These are phyloP conservation scores for Osmoderma eremita DNA, from an alignment of 2,888 invertebrate species.

Conservation along the genomic window DNA sequence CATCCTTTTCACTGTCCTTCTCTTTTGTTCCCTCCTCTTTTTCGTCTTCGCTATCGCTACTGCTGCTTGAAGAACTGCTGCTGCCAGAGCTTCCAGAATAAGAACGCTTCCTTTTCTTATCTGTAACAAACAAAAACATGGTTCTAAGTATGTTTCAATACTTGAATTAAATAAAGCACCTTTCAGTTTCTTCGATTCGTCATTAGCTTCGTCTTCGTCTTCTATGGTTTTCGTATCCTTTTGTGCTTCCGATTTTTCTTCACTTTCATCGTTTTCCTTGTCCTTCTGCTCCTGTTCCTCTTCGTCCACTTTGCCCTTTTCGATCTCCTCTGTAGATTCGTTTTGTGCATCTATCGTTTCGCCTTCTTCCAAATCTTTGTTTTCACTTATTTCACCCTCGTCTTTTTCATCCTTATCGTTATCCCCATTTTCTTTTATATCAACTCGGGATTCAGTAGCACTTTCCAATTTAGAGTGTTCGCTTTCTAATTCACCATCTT, in stretches of 20 bases:
- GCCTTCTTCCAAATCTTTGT: constrained; percentile 59
- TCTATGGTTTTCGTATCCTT: constrained; percentile 61
- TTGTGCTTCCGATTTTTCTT: constrained; percentile 41
- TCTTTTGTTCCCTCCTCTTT: constrained; percentile 55
- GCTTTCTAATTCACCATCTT: constrained; percentile 55
- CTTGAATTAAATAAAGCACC: not conserved
- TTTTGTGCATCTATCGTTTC: constrained; percentile 59
- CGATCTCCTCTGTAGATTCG: constrained; percentile 56
- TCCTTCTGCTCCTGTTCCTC: constrained; percentile 60
- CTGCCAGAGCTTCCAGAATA: constrained; percentile 67
- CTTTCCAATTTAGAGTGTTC: constrained; percentile 49
- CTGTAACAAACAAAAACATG: constrained; percentile 32
- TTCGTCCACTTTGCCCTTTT: constrained; percentile 62
- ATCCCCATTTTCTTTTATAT: constrained; percentile 44
- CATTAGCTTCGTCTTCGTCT: constrained; percentile 57
- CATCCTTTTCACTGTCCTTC: constrained; percentile 55
- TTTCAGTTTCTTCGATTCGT: constrained; percentile 18
- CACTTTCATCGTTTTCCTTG: constrained; percentile 44
- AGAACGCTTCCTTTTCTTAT: constrained; percentile 64
- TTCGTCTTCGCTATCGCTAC: constrained; percentile 58
- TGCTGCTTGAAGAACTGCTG: constrained; percentile 65
- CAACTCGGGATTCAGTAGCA: constrained; percentile 20
- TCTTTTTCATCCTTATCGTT: constrained; percentile 39
- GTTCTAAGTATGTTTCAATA: not conserved
- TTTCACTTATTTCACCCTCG: constrained; percentile 41